Percentiles rank a stretch among this genome's conserved stretches.
These are phyloP conservation scores for Aphidoletes aphidimyza DNA, from an alignment of 2,888 invertebrate species.

Conservation along the genomic window DNA sequence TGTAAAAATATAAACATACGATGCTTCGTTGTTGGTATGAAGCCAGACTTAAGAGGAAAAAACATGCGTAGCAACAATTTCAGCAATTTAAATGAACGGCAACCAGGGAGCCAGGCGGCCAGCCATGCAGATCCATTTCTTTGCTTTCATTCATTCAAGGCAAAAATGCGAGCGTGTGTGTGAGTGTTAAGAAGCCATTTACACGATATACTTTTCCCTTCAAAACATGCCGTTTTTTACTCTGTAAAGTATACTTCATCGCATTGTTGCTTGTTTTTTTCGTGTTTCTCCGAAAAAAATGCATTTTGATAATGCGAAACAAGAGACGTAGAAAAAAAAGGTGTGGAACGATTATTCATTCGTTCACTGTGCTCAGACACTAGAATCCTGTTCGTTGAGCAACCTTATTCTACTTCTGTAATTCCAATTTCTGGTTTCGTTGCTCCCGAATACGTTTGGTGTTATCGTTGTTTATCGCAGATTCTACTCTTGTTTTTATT, in stretches of 20 bases:
- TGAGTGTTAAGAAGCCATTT: no score
- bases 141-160: constrained; percentile 2
- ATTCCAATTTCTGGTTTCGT: constrained; percentile 16
- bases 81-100: neutral
- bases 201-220: no score
- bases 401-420: constrained; percentile 8
- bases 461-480: neutral
- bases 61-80: constrained; percentile 1
- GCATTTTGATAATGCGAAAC: neutral
- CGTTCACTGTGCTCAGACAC: neutral
- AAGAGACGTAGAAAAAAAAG: neutral
- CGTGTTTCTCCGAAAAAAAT: neutral
- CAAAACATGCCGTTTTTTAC: no score
- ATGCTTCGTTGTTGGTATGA: neutral
- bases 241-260: no score
- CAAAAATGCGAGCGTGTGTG: neutral
- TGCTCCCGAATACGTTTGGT: constrained; percentile 16
- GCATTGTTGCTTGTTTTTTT: neutral
- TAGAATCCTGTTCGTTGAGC: neutral
- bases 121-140: constrained; percentile 29
- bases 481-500: neutral
- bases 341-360: no score
- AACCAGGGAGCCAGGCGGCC: no score
- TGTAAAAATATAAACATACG: neutral
- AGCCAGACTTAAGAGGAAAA: neutral